phyloP scores from a whole-genome alignment of 1,140 invertebrate species.

The Eumaeus atala region DNA sequence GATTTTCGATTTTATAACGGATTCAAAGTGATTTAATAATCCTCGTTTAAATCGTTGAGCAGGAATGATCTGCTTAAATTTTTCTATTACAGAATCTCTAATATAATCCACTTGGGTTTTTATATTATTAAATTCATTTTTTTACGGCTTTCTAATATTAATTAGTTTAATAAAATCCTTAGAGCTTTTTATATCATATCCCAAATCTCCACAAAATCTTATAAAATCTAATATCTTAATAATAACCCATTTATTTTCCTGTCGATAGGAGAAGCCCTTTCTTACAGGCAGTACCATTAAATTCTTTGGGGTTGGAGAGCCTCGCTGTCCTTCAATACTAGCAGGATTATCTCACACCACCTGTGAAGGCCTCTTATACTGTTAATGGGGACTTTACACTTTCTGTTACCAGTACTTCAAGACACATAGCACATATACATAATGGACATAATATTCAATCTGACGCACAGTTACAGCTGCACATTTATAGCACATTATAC shows the following conservation, averaged over 20 bases:
- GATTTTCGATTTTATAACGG: slow-evolving; percentile 29
- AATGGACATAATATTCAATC: too few relatives aligned
- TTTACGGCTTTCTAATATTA: slow-evolving; percentile 13
- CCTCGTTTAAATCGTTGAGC: slow-evolving; percentile 21
- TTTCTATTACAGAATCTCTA: slow-evolving; percentile 21
- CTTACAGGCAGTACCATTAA: too few relatives aligned
- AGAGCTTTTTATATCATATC: slow-evolving; percentile 21
- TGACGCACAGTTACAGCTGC: too few relatives aligned
- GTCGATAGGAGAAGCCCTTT: slow-evolving; percentile 13
- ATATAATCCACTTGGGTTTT: slow-evolving; percentile 23
- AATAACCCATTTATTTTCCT: slow-evolving; percentile 29
- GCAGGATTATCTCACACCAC: too few relatives aligned
- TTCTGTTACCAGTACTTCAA: too few relatives aligned
- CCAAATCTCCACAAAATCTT: slow-evolving; percentile 19
- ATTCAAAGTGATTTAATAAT: slow-evolving; percentile 26
- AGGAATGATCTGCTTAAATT: slow-evolving; percentile 22
- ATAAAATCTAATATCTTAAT: slow-evolving; percentile 32
- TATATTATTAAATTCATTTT: slow-evolving; percentile 17
- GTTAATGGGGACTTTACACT: too few relatives aligned
- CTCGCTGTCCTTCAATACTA: too few relatives aligned
- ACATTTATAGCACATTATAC: too few relatives aligned
- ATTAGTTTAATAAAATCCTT: slow-evolving; percentile 18
- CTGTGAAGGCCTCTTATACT: too few relatives aligned
- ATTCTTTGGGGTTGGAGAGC: too few relatives aligned
- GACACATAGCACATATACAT: too few relatives aligned